Evolutionary conservation across 2,797 vertebrate species (phyloP).

Genomic region (Tragopan temminckii): DNA sequence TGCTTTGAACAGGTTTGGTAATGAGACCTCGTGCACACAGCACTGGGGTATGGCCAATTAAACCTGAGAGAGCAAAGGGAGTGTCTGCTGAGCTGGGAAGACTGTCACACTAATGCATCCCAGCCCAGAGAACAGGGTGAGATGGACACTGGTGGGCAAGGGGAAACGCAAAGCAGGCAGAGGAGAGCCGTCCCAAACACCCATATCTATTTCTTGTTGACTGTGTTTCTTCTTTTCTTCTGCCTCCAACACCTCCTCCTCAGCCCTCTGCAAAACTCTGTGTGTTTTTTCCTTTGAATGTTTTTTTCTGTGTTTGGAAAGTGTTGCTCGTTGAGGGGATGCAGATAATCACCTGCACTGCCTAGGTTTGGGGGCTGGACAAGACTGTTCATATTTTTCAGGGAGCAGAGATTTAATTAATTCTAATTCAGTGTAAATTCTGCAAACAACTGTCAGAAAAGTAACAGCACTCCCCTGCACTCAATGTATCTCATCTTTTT

Average conservation of each 20-base stretch:
- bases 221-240: neutral
- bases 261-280: neutral
- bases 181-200: neutral
- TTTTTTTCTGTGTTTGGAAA: neutral
- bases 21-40: neutral
- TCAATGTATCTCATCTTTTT: neutral
- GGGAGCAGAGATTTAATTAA: rapidly evolving
- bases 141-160: neutral
- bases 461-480: neutral
- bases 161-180: neutral
- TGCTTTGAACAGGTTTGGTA: neutral
- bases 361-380: neutral
- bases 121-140: neutral
- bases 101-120: neutral
- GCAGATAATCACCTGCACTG: neutral
- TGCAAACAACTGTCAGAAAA: neutral
- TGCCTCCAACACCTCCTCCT: neutral
- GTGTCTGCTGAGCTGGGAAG: neutral
- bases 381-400: neutral
- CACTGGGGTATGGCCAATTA: neutral
- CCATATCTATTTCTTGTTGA: neutral
- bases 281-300: neutral
- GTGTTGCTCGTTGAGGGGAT: rapidly evolving
- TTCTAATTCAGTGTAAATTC: neutral
- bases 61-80: neutral